These are phyloP conservation scores for Brachionus koreanus DNA, from an alignment of 1,140 invertebrate species.

Conservation along the genomic window DNA sequence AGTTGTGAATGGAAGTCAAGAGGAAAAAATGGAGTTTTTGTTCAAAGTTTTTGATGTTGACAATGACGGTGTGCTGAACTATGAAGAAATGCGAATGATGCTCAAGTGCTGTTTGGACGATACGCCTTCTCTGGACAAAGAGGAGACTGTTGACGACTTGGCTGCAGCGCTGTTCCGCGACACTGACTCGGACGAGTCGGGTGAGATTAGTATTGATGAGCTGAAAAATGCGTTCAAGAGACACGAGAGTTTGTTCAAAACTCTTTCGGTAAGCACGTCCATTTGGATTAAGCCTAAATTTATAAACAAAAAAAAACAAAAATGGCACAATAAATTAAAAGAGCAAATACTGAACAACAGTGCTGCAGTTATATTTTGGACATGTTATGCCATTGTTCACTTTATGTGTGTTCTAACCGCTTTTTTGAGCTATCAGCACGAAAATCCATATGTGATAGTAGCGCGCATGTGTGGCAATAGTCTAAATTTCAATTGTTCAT, in stretches of 20 bases:
- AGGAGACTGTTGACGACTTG: slow-evolving; percentile 41
- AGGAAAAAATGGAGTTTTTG: slow-evolving; percentile 43
- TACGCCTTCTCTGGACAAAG: slow-evolving; percentile 24
- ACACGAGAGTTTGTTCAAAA: slow-evolving; percentile 28
- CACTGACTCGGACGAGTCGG: slow-evolving; percentile 31
- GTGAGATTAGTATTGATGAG: slow-evolving; percentile 1
- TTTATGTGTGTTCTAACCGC: slow-evolving; percentile 1
- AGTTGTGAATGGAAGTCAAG: slow-evolving; percentile 7
- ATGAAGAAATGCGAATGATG: slow-evolving; percentile 27
- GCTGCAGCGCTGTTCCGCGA: slow-evolving; percentile 36
- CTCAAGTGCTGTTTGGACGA: slow-evolving; percentile 41
- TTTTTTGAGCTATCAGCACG: slow-evolving; percentile 62
- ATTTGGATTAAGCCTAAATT: slow-evolving; percentile 42
- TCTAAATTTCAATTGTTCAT: slow-evolving; percentile 84
- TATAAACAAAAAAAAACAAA: slow-evolving; percentile 34
- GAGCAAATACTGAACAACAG: slow-evolving; percentile 32
- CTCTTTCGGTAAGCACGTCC: neutral
- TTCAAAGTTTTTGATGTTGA: slow-evolving; percentile 40
- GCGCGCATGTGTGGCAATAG: slow-evolving; percentile 68
- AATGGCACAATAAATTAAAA: slow-evolving; percentile 33
- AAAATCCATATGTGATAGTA: slow-evolving; percentile 14
- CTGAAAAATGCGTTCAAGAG: slow-evolving; percentile 34
- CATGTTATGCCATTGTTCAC: neutral
- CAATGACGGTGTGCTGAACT: slow-evolving; percentile 9
- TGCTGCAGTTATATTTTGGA: slow-evolving; percentile 1